Conservation (phyloP, 2,797 vertebrate genomes). For the Pangasius mekongensis region DNA sequence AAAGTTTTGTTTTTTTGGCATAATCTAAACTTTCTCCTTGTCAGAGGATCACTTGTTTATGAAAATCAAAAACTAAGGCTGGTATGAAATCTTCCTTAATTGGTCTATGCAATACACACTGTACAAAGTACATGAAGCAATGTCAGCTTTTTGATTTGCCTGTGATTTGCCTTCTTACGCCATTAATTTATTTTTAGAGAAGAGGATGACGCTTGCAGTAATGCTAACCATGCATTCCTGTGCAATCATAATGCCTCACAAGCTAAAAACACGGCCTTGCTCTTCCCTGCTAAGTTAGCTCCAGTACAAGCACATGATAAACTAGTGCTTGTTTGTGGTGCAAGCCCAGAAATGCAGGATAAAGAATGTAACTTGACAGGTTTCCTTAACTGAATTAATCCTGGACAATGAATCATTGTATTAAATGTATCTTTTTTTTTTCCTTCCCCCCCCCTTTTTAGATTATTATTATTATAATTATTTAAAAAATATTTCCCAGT, state of each 20-base stretch:
- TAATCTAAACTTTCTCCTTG: neutral
- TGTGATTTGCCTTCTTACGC: neutral
- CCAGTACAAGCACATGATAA: neutral
- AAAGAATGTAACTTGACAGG: slow-evolving; percentile 5
- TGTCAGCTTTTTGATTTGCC: neutral
- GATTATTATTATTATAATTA: neutral
- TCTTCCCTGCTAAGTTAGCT: neutral
- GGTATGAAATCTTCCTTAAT: neutral
- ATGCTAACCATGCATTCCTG: slow-evolving; percentile 40
- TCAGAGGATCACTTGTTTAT: neutral
- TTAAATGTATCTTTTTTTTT: neutral
- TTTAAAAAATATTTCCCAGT: neutral
- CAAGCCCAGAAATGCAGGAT: slow-evolving; percentile 11
- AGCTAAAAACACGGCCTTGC: slow-evolving; percentile 30
- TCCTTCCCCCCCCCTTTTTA: too few species aligned
- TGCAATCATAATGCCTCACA: slow-evolving; percentile 36
- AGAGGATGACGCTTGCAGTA: slow-evolving; percentile 35
- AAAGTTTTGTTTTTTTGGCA: neutral
- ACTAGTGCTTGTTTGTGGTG: neutral
- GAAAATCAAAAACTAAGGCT: neutral
- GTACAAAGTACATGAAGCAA: neutral
- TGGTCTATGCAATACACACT: neutral
- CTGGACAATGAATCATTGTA: neutral
- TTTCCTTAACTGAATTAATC: neutral
- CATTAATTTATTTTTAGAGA: slow-evolving; percentile 38